phyloP scores from a whole-genome alignment of 2,113 vertebrate genomes.

The Beaufortia kweichowensis region DNA sequence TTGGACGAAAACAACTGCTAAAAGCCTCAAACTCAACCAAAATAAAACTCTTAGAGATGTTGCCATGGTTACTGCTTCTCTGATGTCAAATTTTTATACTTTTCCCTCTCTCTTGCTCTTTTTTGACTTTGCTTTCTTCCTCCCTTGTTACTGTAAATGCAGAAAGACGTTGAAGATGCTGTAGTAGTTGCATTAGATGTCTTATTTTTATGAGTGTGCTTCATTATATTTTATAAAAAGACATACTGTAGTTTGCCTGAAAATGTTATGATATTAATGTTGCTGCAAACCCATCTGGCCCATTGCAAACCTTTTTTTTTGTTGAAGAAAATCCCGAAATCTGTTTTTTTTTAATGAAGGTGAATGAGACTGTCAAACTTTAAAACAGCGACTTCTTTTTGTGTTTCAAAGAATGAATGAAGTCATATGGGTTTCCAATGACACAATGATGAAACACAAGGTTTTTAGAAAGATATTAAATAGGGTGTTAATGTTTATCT shows the following conservation, averaged over 20 bases:
- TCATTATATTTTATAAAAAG: neutral
- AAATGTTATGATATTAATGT: neutral
- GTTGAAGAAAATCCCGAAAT: too few species aligned
- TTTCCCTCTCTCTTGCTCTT: neutral
- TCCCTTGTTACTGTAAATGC: conserved; percentile 10
- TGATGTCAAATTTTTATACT: neutral
- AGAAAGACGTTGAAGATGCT: conserved; percentile 14
- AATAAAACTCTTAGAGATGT: conserved; percentile 45
- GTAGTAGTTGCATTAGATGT: neutral
- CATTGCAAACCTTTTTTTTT: too few species aligned
- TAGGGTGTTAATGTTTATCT: neutral
- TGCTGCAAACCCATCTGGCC: too few species aligned
- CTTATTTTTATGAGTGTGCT: neutral
- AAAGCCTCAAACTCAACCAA: conserved; percentile 39
- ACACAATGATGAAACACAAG: neutral
- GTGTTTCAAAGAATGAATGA: too few species aligned
- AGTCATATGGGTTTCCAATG: too few species aligned
- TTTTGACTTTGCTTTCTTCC: neutral
- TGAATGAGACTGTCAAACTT: too few species aligned
- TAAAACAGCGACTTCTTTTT: too few species aligned
- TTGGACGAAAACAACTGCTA: conserved; percentile 25
- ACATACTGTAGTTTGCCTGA: too few species aligned
- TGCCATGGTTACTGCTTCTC: conserved; percentile 49
- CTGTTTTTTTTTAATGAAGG: too few species aligned
- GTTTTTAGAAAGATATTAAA: neutral